Percentiles rank a stretch among this genome's conserved stretches.
Evolutionary conservation across 2,888 invertebrate species (phyloP).

Genomic region (Andrena trimmerana): DNA sequence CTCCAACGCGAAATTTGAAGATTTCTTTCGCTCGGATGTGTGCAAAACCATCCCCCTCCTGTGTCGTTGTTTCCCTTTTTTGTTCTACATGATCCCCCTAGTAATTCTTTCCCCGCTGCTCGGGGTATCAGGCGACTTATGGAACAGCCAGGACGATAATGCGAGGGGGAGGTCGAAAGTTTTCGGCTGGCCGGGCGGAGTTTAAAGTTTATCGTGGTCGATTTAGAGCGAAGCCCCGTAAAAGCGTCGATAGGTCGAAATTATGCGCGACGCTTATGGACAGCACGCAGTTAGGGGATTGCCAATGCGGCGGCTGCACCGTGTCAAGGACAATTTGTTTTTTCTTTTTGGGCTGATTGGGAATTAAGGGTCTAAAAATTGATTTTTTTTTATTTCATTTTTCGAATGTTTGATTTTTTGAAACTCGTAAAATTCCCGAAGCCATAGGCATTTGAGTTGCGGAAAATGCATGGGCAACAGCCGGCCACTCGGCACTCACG

Average conservation of each 20-base stretch:
- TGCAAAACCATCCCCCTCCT: slow-evolving; percentile 15
- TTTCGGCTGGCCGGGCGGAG: slow-evolving; percentile 46
- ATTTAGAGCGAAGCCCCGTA: slow-evolving; percentile 43
- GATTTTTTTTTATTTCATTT: too few relatives aligned
- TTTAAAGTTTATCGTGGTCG: slow-evolving; percentile 51
- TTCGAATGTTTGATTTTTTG: too few relatives aligned
- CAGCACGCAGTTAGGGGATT: slow-evolving; percentile 10
- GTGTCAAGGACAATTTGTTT: neutral
- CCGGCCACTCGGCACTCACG: too few relatives aligned
- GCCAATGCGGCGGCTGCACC: neutral
- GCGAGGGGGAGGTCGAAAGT: slow-evolving; percentile 42
- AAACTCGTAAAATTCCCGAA: too few relatives aligned
- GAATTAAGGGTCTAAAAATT: too few relatives aligned
- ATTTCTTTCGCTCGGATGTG: slow-evolving; percentile 41
- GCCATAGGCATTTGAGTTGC: too few relatives aligned
- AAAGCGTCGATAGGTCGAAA: slow-evolving; percentile 38
- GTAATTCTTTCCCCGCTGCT: slow-evolving; percentile 33
- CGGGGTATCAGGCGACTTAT: slow-evolving; percentile 28
- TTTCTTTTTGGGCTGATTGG: too few relatives aligned
- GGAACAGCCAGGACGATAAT: slow-evolving; percentile 36
- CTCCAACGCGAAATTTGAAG: slow-evolving; percentile 39
- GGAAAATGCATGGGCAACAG: too few relatives aligned
- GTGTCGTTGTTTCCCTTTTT: neutral
- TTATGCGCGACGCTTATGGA: slow-evolving; percentile 37
- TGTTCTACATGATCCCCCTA: neutral